A percentile compares a stretch with the other conserved stretches of the same genome.
Evolutionary conservation across 2,113 vertebrate species (phyloP).

Genomic region (Lampris incognitus): DNA sequence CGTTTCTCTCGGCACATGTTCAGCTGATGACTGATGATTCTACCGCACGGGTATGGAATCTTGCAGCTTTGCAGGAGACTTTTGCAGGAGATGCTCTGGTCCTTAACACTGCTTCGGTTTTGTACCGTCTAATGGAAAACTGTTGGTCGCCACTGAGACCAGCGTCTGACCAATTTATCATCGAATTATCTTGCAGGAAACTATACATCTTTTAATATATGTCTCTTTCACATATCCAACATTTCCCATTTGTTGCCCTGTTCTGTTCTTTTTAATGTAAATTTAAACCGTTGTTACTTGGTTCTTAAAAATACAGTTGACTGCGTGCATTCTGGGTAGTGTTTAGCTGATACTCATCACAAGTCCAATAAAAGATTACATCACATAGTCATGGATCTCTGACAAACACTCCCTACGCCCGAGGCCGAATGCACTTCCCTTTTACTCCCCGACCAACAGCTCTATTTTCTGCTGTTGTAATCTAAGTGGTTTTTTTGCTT

Average conservation of each 20-base stretch:
- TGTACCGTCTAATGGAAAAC: not conserved
- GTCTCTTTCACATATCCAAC: not conserved
- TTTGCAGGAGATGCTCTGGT: not conserved
- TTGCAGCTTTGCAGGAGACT: not conserved
- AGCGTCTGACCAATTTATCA: not conserved
- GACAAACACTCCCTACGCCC: too few relatives aligned
- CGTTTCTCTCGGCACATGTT: slow-evolving; percentile 8
- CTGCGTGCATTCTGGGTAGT: too few relatives aligned
- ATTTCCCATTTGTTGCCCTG: not conserved
- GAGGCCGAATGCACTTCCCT: too few relatives aligned
- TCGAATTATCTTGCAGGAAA: slow-evolving; percentile 4
- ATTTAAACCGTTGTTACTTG: not conserved
- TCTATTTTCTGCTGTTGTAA: too few relatives aligned
- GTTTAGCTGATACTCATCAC: too few relatives aligned
- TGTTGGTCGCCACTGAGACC: not conserved
- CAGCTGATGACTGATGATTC: not conserved
- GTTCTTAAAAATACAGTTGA: too few relatives aligned
- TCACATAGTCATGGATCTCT: too few relatives aligned
- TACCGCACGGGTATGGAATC: slow-evolving; percentile 24
- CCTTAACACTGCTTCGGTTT: not conserved
- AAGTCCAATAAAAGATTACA: too few relatives aligned
- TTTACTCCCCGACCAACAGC: too few relatives aligned
- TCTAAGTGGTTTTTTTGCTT: too few relatives aligned
- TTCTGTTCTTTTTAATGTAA: not conserved
- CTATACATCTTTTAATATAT: not conserved